Percentiles rank a stretch among this genome's conserved stretches.
Conservation (phyloP, 1,140 invertebrate species). For the Thaumatotibia leucotreta region DNA sequence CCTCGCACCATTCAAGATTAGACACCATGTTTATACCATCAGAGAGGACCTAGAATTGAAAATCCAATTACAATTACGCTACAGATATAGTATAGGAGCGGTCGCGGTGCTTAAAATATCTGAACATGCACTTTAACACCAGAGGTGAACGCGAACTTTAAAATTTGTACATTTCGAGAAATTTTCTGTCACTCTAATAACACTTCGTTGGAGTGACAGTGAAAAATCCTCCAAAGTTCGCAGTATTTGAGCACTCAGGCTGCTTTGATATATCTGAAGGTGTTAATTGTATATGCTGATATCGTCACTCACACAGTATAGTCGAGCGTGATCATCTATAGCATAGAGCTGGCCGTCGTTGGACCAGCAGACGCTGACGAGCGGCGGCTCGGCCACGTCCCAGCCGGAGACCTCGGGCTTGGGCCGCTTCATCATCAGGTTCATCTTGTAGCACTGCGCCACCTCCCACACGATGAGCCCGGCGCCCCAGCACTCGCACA, state of each 20-base stretch:
- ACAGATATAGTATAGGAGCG: no score
- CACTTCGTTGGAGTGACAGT: no score
- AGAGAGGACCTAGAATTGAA: conserved; percentile 43
- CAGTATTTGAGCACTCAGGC: no score
- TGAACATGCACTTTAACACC: no score
- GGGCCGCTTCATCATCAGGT: conserved; percentile 46
- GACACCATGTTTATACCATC: conserved; percentile 64
- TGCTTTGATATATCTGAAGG: no score
- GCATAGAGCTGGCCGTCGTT: conserved; percentile 63
- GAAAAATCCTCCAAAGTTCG: no score
- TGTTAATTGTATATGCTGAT: no score
- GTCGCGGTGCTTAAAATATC: no score
- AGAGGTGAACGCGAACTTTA: no score
- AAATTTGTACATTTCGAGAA: no score
- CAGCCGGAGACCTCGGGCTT: conserved; percentile 45
- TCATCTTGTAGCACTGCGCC: conserved; percentile 59
- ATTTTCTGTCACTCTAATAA: no score
- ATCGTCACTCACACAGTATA: conserved; percentile 51
- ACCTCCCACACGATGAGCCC: conserved; percentile 68
- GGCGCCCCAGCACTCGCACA: conserved; percentile 60
- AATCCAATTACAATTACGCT: no score
- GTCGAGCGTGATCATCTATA: conserved; percentile 49
- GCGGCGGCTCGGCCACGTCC: conserved; percentile 45
- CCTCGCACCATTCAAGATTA: conserved; percentile 54
- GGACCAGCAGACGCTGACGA: conserved; percentile 55